phyloP scores from a whole-genome alignment of 2,113 vertebrate genomes.

The Lipophrys pholis region DNA sequence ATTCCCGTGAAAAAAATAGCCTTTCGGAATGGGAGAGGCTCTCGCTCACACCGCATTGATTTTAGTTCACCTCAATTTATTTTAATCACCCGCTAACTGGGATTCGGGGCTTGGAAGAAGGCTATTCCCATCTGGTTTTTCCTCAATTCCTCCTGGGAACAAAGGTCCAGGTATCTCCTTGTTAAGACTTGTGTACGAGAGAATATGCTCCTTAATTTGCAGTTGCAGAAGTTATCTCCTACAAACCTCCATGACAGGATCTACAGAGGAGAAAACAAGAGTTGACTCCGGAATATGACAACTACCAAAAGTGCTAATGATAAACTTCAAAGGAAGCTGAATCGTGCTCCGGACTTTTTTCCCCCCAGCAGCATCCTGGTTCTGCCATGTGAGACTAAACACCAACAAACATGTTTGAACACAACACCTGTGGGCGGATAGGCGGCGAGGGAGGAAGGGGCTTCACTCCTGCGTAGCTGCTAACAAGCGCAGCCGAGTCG shows the following conservation, averaged over 20 bases:
- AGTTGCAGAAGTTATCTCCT: conserved; percentile 20
- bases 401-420: conserved; percentile 64
- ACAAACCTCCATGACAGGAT: conserved; percentile 36
- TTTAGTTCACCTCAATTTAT: conserved; percentile 81
- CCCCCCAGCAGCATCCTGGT: conserved; percentile 33
- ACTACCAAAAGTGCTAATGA: conserved; percentile 63
- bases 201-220: conserved; percentile 29
- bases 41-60: conserved; percentile 77
- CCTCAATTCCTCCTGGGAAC: conserved; percentile 18
- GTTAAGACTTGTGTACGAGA: conserved; percentile 2
- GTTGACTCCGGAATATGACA: conserved; percentile 30
- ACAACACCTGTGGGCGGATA: conserved; percentile 71
- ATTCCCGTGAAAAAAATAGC: conserved; percentile 74
- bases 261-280: conserved; percentile 37
- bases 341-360: conserved; percentile 25
- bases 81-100: conserved; percentile 80
- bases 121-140: conserved; percentile 36
- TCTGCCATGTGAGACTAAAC: conserved; percentile 47
- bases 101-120: conserved; percentile 55
- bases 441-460: conserved; percentile 16
- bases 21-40: conserved; percentile 71
- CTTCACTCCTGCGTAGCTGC: conserved; percentile 15
- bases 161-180: conserved; percentile 27
- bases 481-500: conserved; percentile 69
- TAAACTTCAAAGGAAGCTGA: conserved; percentile 66